Evolutionary conservation across 2,888 invertebrate species (phyloP), one percentile per base, ranked within the genome.

Genomic region (Catocala fraxini): DNA sequence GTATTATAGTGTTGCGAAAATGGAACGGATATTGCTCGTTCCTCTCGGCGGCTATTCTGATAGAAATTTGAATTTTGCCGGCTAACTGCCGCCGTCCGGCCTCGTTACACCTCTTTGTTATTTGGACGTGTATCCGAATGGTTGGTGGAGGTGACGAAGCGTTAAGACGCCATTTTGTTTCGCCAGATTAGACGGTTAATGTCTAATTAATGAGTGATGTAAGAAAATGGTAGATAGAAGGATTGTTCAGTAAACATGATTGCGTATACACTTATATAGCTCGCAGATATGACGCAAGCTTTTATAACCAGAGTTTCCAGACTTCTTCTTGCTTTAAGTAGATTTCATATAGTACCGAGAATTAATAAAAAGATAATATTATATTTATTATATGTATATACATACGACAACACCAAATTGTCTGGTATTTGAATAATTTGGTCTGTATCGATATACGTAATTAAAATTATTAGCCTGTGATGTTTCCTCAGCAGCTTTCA

Each of bases 21-120:
- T 90, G 84, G 92, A 93, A 92, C 94, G 94, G 94, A 94, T 92
- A 93, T 92, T 89, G 91, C 90, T 87, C 86, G 91, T 91, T 91
- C 91, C 90, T 90, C 90, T 90, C 87, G 81, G 78, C 83, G 82
- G 87, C 87, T 89, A 89, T 92, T 91, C 89, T 88, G 89, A 86
- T 89, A 85, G 90, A 91, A 92, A 92, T 93, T 93, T 90, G 88
- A 92, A 93, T 93, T 93, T 92, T 90, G 92, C 92, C 92, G 91
- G 89, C 89, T 91, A 93, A 93, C 90, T 89, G 92, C 86, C 83
- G 82, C 84, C 89, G 89, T 92, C 93, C 94, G 94, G 89, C 83
- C 83, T 84, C 82, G 83, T 80, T 79, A 73, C 74, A 76, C 77
- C 79, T 79, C 89, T 90, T 91, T 91, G 91, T 91, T 88, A 82